phyloP scores from a whole-genome alignment of 2,797 vertebrate genomes.

The Sciurus carolinensis region DNA sequence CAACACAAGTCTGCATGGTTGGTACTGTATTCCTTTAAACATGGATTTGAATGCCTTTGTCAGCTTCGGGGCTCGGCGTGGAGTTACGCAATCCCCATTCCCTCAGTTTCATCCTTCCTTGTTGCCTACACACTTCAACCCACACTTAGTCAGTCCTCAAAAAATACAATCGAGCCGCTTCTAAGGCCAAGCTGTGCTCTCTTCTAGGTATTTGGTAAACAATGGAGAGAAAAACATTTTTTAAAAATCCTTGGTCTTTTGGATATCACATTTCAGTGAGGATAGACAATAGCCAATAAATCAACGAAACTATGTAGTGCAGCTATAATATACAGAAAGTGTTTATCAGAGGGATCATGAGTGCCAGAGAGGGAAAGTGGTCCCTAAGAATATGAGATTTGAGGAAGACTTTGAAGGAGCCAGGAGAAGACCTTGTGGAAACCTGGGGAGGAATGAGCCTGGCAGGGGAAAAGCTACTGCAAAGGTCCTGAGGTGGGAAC shows the following conservation, averaged over 20 bases:
- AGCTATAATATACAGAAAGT: neutral
- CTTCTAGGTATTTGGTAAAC: conserved; percentile 16
- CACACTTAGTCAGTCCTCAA: neutral
- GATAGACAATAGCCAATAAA: neutral
- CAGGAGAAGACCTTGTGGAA: neutral
- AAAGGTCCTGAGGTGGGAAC: neutral
- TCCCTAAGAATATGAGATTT: neutral
- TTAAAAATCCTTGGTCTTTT: neutral
- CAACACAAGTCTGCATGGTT: neutral
- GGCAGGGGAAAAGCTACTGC: neutral
- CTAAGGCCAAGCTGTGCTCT: neutral
- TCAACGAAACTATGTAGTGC: neutral
- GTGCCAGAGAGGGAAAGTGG: neutral
- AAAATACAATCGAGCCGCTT: neutral
- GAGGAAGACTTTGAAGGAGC: neutral
- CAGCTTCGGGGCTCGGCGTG: neutral
- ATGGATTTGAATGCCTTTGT: conserved; percentile 54
- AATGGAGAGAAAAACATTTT: conserved; percentile 18
- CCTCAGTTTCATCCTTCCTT: neutral
- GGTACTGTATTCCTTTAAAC: conserved; percentile 41
- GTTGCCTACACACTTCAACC: neutral
- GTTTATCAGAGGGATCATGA: neutral
- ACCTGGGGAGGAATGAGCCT: neutral
- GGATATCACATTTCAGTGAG: conserved; percentile 23
- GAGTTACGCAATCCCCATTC: neutral